These are phyloP conservation scores for Atrichornis clamosus DNA, from an alignment of 2,113 vertebrate genomes.

Conservation along the genomic window DNA sequence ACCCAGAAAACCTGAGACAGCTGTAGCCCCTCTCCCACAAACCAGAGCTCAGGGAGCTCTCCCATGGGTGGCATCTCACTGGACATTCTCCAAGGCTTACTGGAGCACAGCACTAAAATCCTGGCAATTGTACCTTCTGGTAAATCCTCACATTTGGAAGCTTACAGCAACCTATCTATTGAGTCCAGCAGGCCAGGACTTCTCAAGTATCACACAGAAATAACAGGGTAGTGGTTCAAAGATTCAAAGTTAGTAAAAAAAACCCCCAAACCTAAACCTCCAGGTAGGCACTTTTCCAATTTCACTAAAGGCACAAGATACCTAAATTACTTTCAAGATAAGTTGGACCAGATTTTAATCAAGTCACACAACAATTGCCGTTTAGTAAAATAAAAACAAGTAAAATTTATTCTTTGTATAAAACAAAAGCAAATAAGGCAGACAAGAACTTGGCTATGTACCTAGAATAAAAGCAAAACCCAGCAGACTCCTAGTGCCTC, in stretches of 20 bases:
- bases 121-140: not conserved
- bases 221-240: not conserved
- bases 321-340: not conserved
- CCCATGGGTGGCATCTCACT: not conserved
- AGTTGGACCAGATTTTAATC: not conserved
- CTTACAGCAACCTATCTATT: not conserved
- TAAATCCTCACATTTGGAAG: not conserved
- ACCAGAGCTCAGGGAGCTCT: not conserved
- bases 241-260: not conserved
- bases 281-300: not conserved
- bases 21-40: not conserved
- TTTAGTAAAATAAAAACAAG: constrained; percentile 27
- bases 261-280: not conserved
- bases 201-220: not conserved
- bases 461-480: not conserved
- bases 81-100: not conserved
- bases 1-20: not conserved
- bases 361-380: not conserved
- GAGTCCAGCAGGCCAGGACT: not conserved
- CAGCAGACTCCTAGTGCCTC: not conserved
- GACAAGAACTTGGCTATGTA: not conserved
- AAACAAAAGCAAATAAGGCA: not conserved
- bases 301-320: not conserved
- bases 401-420: constrained; percentile 49
- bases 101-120: not conserved